Base-by-base conservation (phyloP, 2,113 vertebrate genomes). In the Halichoerus grypus region DNA sequence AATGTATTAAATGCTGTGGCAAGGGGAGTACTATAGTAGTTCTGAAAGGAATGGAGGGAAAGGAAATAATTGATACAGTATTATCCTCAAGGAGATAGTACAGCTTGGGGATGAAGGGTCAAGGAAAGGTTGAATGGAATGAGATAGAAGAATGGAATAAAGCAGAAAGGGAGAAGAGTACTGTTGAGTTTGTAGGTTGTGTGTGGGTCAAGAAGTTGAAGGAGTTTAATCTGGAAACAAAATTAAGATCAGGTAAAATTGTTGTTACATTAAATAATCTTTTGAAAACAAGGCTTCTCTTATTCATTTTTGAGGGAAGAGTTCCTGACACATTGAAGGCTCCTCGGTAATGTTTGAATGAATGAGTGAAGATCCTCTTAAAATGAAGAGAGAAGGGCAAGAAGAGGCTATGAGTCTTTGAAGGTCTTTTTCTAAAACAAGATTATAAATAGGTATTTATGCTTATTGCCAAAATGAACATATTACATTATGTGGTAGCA, bases 141-240 rank as follows among this genome's bases (percentile, higher is more conserved):
- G 24, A 80, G 59, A n/a, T 77, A 55, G 55, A 85, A 89, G n/a
- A 63, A 83, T 87, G 72, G 55, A 63, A 39, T 39, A 33, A 89
- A 42, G 21, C 46, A 55, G n/a, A 65, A 84, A 69, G 21, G 46
- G 24, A 71, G 28, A 77, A 10, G 72, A 21, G 14, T 31, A 1
- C 59, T 85, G 51, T 77, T 95, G 36, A 86, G 7, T 88, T 82
- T 87, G 19, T 74, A 89, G 61, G 13, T 88, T 69, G 5, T 71
- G 26, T 69, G 5, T 71, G 26, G 24, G n/a, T 84, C 9, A 87
- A 26, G 16, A 85, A 67, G 3, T 61, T 96, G 72, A 89, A 81
- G 77, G 49, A 14, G 13, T 63, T 92, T 93, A 88, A 59, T 95
- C 14, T 90, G 74, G 93, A 91, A 92, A 79, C 57, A 77, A 89